These are phyloP conservation scores for Danionella dracula DNA, from an alignment of 2,797 vertebrate species.

Conservation along the genomic window DNA sequence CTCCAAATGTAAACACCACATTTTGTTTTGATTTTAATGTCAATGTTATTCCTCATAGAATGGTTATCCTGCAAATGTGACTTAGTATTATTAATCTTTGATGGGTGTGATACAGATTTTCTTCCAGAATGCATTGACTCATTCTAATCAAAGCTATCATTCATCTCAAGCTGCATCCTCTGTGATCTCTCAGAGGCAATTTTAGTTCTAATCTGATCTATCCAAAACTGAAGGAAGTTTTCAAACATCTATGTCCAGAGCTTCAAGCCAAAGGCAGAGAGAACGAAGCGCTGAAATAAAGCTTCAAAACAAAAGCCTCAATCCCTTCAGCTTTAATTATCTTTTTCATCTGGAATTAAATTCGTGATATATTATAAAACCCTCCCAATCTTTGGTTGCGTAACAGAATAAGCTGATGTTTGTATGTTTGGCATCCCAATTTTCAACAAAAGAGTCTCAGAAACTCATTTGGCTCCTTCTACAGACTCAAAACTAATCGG, in stretches of 20 bases:
- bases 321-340: slow-evolving; percentile 35
- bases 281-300: slow-evolving; percentile 29
- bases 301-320: slow-evolving; percentile 36
- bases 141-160: slow-evolving; percentile 19
- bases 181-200: slow-evolving; percentile 27
- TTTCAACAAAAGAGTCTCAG: slow-evolving; percentile 37
- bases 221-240: slow-evolving; percentile 24
- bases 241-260: slow-evolving; percentile 12
- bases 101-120: not conserved
- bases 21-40: not conserved
- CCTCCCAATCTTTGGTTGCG: slow-evolving; percentile 38
- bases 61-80: not conserved
- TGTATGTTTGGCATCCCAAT: slow-evolving; percentile 39
- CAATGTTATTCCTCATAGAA: no score
- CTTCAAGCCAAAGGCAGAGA: not conserved
- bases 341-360: slow-evolving; percentile 35
- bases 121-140: not conserved
- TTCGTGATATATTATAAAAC: slow-evolving; percentile 39
- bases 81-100: not conserved
- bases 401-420: slow-evolving; percentile 48
- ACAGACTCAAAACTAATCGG: slow-evolving; percentile 37
- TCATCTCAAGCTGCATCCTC: not conserved
- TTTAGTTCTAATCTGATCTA: slow-evolving; percentile 38
- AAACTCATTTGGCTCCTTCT: slow-evolving; percentile 10
- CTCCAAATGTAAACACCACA: not conserved